These are phyloP conservation scores for Anoncus sp. DNA, from an alignment of 2,888 invertebrate genomes.

Conservation along the genomic window DNA sequence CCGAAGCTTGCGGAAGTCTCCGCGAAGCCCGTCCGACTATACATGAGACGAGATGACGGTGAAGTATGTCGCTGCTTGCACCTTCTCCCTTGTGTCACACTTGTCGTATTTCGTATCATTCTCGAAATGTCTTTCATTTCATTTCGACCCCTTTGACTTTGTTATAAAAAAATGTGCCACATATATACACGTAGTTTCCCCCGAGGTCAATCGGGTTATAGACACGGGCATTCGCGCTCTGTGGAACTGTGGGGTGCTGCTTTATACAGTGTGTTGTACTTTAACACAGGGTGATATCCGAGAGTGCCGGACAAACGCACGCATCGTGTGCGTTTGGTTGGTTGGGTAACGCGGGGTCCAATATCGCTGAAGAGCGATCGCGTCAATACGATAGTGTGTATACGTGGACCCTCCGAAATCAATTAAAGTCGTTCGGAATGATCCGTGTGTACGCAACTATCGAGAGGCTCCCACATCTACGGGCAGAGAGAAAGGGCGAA, in stretches of 20 bases:
- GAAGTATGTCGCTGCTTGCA: conserved; percentile 1
- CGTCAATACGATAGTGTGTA: conserved; percentile 40
- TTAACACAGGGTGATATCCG: conserved; percentile 27
- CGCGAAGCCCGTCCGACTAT: conserved; percentile 1
- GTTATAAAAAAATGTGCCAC: conserved; percentile 27
- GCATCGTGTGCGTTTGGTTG: conserved; percentile 18
- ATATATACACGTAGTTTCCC: not conserved
- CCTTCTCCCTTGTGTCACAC: not conserved
- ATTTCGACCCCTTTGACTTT: conserved; percentile 40
- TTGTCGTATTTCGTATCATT: conserved; percentile 28
- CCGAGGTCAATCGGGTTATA: conserved; percentile 42
- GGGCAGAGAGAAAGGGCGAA: conserved; percentile 52
- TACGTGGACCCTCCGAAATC: conserved; percentile 67
- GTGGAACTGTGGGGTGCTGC: conserved; percentile 31
- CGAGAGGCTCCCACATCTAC: conserved; percentile 74
- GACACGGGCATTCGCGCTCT: conserved; percentile 43
- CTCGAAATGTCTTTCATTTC: conserved; percentile 26
- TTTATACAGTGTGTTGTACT: conserved; percentile 27
- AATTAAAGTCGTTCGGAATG: conserved; percentile 72
- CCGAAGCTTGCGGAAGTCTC: conserved; percentile 19
- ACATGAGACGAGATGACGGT: conserved; percentile 1
- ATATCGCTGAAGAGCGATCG: conserved; percentile 43
- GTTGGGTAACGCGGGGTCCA: conserved; percentile 18
- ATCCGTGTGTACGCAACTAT: conserved; percentile 73
- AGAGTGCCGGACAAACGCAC: conserved; percentile 30